Evolutionary conservation across 1,140 invertebrate genomes (phyloP), one percentile per base, ranked within the genome.

Genomic region (Campoletis sonorensis): DNA sequence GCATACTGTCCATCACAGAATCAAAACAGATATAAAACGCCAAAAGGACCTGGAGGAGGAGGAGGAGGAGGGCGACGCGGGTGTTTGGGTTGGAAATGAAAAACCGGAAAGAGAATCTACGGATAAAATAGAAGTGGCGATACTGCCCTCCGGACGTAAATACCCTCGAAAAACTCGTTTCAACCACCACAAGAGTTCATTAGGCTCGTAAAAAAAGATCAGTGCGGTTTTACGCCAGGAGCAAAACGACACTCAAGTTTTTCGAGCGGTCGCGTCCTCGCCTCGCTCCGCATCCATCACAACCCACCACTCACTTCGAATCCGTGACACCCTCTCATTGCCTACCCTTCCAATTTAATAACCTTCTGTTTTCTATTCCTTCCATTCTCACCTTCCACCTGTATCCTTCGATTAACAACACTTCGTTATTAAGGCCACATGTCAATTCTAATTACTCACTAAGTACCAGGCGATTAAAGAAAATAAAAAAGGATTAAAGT

Each of bases 241-340:
- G 61, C 5, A 64, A 64, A 64, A 64, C 61, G 61, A 64, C 61
- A 23, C 61, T 64, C n/a, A 27, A 64, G 61, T 64, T 64, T 64
- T 64, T 64, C 58, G 23, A 26, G 61, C 61, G 58, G n/a, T 64
- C 27, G 11, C 61, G 61, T 64, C n/a, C n/a, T n/a, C 23, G 61
- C 61, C 1, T 26, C 61, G 23, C 5, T 23, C 18, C 21, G 5
- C 54, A 58, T 11, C 11, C 40, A 13, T 45, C 3, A 45, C n/a
- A 45, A 5, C 23, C 61, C 4, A 7, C 61, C 4, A 15, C 61
- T 26, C 61, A 11, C 61, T 64, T 4, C n/a, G 23, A 23, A 1
- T 27, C 23, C 61, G 27, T 18, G n/a, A 21, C 51, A 11, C n/a
- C 51, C 51, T 21, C 18, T 54, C 51, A 54, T 21, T n/a, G 51